phyloP scores from a whole-genome alignment of 2,797 vertebrate species.

The Mastacembelus armatus region DNA sequence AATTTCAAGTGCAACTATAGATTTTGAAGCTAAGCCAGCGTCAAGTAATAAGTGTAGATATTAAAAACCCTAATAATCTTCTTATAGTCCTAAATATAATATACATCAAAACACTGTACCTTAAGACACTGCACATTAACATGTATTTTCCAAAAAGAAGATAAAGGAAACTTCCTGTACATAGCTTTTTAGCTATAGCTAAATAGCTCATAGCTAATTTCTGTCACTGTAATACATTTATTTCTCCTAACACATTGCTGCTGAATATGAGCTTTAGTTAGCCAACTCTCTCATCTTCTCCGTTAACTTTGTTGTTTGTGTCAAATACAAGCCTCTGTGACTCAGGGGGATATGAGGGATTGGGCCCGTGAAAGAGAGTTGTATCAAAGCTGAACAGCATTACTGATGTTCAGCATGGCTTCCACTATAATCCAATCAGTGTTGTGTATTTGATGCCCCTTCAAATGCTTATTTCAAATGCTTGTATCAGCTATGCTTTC shows the following conservation, averaged over 20 bases:
- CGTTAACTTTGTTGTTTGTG: slow-evolving; percentile 58
- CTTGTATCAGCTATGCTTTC: background rate
- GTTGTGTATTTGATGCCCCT: slow-evolving; percentile 12
- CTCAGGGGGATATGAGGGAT: slow-evolving; percentile 42
- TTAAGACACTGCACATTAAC: background rate
- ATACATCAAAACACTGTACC: slow-evolving; percentile 7
- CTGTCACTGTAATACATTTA: slow-evolving; percentile 27
- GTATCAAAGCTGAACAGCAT: slow-evolving; percentile 49
- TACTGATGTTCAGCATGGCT: slow-evolving; percentile 12
- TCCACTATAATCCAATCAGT: slow-evolving; percentile 8
- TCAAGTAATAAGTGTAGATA: no score
- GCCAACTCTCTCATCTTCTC: slow-evolving; percentile 41
- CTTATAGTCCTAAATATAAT: background rate
- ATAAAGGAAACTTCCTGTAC: background rate
- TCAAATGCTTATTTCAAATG: slow-evolving; percentile 12
- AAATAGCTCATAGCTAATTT: no score
- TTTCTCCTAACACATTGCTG: slow-evolving; percentile 47
- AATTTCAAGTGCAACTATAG: no score
- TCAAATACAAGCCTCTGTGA: slow-evolving; percentile 50
- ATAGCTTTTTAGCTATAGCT: no score
- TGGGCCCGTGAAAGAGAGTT: slow-evolving; percentile 13
- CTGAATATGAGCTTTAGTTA: slow-evolving; percentile 64
- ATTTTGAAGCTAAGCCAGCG: no score
- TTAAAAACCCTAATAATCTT: background rate
- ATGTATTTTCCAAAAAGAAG: slow-evolving; percentile 10